Conservation (phyloP, 2,888 invertebrate species). For the Cosmia trapezina region DNA sequence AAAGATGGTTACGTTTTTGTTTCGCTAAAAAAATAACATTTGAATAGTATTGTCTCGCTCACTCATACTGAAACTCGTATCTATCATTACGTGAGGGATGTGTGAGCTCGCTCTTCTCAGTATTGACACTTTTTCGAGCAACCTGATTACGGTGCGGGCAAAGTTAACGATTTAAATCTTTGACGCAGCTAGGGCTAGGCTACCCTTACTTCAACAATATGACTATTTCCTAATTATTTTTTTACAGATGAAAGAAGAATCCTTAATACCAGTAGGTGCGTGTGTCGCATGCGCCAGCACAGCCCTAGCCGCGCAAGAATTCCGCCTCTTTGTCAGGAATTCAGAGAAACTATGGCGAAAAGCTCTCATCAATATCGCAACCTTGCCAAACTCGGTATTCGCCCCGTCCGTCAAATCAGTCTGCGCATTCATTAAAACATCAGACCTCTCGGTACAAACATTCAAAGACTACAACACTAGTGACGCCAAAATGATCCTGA, state of each 20-base stretch:
- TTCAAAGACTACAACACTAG: conserved; percentile 74
- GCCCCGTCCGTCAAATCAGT: conserved; percentile 71
- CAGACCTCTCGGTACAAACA: conserved; percentile 73
- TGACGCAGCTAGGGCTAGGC: neutral
- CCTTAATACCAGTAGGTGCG: conserved; percentile 74
- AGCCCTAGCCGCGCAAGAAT: conserved; percentile 80
- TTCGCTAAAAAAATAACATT: neutral
- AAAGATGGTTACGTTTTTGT: no score
- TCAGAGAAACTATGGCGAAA: conserved; percentile 78
- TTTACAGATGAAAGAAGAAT: conserved; percentile 82
- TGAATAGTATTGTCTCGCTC: neutral
- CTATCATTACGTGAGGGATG: neutral
- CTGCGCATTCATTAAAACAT: conserved; percentile 76
- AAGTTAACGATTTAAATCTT: neutral
- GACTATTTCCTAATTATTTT: conserved; percentile 38
- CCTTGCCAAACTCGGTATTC: conserved; percentile 58
- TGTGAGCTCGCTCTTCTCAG: neutral
- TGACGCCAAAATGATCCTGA: conserved; percentile 73
- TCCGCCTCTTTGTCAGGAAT: conserved; percentile 76
- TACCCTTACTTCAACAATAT: neutral
- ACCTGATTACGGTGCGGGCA: neutral
- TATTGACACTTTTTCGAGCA: neutral
- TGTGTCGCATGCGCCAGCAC: conserved; percentile 79
- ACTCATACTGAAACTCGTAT: neutral
- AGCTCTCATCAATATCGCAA: conserved; percentile 71